Base-by-base conservation (phyloP, 1,140 invertebrate genomes). In the Bradynema listronoti region DNA sequence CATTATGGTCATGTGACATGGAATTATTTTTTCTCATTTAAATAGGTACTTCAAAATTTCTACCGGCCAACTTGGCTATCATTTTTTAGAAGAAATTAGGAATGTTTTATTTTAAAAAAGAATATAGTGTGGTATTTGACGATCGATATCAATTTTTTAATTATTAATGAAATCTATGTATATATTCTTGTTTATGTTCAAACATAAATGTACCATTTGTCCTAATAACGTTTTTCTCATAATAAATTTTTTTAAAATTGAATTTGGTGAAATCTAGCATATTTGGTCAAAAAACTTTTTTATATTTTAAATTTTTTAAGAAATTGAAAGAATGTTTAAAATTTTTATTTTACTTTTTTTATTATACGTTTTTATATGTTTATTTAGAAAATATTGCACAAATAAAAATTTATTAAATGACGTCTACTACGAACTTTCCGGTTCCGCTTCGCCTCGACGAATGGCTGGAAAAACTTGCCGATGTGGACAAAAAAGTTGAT, bases 401-500 rank as follows among this genome's bases (percentile, higher is more conserved):
- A n/a, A n/a, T n/a, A n/a, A n/a, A n/a, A n/a, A n/a, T n/a, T n/a
- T n/a, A n/a, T n/a, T n/a, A n/a, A n/a, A n/a, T n/a, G n/a, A n/a
- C n/a, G n/a, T n/a, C n/a, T n/a, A n/a, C n/a, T n/a, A n/a, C n/a
- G n/a, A n/a, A n/a, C n/a, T n/a, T n/a, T n/a, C n/a, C n/a, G n/a
- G n/a, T n/a, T n/a, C n/a, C n/a, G n/a, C n/a, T n/a, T n/a, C n/a
- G n/a, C n/a, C n/a, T n/a, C n/a, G n/a, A n/a, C n/a, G n/a, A n/a
- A n/a, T n/a, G n/a, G n/a, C n/a, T n/a, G 27, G 47, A 50, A 29
- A 50, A 50, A 32, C 34, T 50, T 25, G 47, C 47, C 57, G 60
- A 56, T 16, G 61, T 58, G 5, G 65, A 67, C 36, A 34, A 19
- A 25, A 69, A 69, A 25, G 39, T 67, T 24, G 50, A 39, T 4